phyloP scores from a whole-genome alignment of 37 sponge, comb jelly and placozoan species.

The Spongia lamella region DNA sequence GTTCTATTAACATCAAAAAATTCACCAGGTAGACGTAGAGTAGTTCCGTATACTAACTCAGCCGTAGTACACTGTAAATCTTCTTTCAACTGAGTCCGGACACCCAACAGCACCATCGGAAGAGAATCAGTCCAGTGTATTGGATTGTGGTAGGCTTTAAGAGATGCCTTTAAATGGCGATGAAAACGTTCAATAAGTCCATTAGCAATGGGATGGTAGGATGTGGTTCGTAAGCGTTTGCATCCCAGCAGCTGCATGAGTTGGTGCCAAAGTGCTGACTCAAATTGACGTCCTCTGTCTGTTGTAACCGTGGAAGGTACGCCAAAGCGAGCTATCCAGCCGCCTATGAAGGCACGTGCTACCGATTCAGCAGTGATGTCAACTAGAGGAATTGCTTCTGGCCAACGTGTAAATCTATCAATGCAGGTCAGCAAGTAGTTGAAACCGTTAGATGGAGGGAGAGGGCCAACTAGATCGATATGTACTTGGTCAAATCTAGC shows the following conservation, averaged over 20 bases:
- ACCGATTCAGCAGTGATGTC: slow-evolving; percentile 29
- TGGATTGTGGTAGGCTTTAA: neutral
- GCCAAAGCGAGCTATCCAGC: slow-evolving; percentile 50
- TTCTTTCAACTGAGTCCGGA: slow-evolving; percentile 4
- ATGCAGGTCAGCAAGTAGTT: slow-evolving; percentile 29
- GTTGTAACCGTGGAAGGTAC: too few relatives aligned
- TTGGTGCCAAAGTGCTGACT: too few relatives aligned
- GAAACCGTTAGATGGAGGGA: slow-evolving; percentile 23
- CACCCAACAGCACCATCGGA: slow-evolving; percentile 12
- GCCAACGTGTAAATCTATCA: too few relatives aligned
- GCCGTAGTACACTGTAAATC: too few relatives aligned
- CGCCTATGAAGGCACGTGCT: slow-evolving; percentile 25
- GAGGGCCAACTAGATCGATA: slow-evolving; percentile 39
- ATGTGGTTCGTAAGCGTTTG: too few relatives aligned
- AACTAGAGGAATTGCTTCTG: slow-evolving; percentile 38
- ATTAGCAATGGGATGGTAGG: too few relatives aligned
- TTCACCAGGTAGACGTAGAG: slow-evolving; percentile 31
- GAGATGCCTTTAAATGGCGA: slow-evolving; percentile 26
- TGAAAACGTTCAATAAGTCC: too few relatives aligned
- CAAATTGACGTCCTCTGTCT: slow-evolving; percentile 20
- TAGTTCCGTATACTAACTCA: too few relatives aligned
- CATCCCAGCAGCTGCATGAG: too few relatives aligned
- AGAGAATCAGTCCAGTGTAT: slow-evolving; percentile 7
- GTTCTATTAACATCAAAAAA: too few relatives aligned
- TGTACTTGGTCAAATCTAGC: slow-evolving; percentile 37